Conservation (phyloP, 2,797 vertebrate species). For the Cichlasoma orientale region DNA sequence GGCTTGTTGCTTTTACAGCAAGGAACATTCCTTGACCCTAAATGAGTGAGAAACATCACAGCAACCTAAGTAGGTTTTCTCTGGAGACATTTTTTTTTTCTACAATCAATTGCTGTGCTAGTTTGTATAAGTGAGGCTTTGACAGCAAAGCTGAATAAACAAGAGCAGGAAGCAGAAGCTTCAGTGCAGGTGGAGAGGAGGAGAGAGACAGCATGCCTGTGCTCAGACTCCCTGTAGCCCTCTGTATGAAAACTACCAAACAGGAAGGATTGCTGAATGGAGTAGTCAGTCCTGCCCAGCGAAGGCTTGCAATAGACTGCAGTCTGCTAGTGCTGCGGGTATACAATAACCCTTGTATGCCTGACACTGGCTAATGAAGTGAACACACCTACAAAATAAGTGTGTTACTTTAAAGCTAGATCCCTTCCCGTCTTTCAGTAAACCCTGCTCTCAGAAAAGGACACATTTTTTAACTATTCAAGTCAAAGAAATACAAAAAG, state of each 20-base stretch:
- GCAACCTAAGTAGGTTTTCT: slow-evolving; percentile 23
- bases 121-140: slow-evolving; percentile 58
- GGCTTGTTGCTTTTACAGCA: slow-evolving; percentile 24
- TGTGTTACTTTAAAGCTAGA: slow-evolving; percentile 6
- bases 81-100: slow-evolving; percentile 27
- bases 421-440: slow-evolving; percentile 10
- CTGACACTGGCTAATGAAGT: slow-evolving; percentile 27
- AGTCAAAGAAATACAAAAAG: slow-evolving; percentile 7
- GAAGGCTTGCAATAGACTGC: slow-evolving; percentile 24
- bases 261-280: slow-evolving; percentile 73
- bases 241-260: slow-evolving; percentile 66
- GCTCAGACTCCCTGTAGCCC: slow-evolving; percentile 55
- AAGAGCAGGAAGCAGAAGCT: slow-evolving; percentile 75
- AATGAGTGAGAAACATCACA: slow-evolving; percentile 55
- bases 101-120: slow-evolving; percentile 39
- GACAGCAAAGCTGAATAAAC: slow-evolving; percentile 80
- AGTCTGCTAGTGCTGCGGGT: slow-evolving; percentile 26
- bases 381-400: slow-evolving; percentile 1
- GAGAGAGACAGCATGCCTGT: slow-evolving; percentile 54
- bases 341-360: slow-evolving; percentile 26
- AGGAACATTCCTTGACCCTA: slow-evolving; percentile 41
- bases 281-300: slow-evolving; percentile 39
- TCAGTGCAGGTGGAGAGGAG: slow-evolving; percentile 70
- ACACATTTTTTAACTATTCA: slow-evolving; percentile 8
- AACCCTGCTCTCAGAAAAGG: background rate